Conservation (phyloP, 2,113 vertebrate species). For the Eulemur rufifrons region DNA sequence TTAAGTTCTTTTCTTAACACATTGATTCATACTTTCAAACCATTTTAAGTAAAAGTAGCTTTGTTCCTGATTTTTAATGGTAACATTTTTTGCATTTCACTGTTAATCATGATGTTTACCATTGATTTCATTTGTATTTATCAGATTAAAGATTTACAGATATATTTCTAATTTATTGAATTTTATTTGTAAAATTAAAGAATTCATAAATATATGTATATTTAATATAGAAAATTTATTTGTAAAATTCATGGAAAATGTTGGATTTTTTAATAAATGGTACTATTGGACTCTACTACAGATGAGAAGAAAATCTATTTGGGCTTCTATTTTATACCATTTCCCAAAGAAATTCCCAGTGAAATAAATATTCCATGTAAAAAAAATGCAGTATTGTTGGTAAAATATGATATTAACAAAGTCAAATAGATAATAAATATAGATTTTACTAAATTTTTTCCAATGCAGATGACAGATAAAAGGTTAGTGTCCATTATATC, state of each 20-base stretch:
- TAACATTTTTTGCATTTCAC: background rate
- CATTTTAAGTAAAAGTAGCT: background rate
- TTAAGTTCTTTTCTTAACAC: background rate
- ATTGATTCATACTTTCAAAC: background rate
- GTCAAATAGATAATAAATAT: background rate
- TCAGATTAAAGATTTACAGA: conserved; percentile 1
- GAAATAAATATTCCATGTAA: background rate
- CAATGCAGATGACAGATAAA: background rate
- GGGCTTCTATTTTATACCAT: background rate
- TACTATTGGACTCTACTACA: background rate
- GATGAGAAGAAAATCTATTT: background rate
- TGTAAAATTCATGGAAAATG: background rate
- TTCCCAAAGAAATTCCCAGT: background rate
- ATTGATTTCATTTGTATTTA: background rate
- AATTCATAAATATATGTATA: background rate
- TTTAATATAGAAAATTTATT: background rate
- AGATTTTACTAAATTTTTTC: background rate
- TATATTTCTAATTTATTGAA: background rate
- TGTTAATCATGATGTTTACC: background rate
- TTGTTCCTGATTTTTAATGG: background rate
- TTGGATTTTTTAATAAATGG: background rate
- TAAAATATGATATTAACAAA: conserved; percentile 1
- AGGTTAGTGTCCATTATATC: background rate
- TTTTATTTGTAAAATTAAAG: background rate
- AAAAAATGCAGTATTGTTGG: background rate